Percentiles rank a stretch among this genome's conserved stretches.
These are phyloP conservation scores for Saxidomus purpurata DNA, from an alignment of 1,140 invertebrate genomes.

Conservation along the genomic window DNA sequence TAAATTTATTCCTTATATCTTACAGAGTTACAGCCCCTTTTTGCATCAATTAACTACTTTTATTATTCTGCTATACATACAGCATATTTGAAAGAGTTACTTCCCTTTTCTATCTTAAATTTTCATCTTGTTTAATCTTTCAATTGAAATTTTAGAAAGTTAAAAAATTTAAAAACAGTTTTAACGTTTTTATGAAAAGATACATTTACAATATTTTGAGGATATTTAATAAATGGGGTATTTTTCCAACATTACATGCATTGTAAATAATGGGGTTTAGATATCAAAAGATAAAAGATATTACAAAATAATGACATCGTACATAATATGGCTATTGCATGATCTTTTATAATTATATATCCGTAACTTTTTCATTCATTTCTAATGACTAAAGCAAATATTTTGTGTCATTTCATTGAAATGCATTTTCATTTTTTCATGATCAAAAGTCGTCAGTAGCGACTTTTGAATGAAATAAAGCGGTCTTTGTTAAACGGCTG, in stretches of 20 bases:
- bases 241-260: not conserved
- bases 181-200: too few species aligned
- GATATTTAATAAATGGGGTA: not conserved
- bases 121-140: too few species aligned
- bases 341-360: constrained; percentile 35
- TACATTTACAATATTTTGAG: too few species aligned
- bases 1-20: too few species aligned
- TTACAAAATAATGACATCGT: constrained; percentile 31
- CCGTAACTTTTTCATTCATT: not conserved
- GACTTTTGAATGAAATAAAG: not conserved
- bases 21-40: too few species aligned
- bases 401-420: constrained; percentile 55
- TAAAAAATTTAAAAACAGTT: too few species aligned
- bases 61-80: too few species aligned
- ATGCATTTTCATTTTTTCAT: constrained; percentile 24
- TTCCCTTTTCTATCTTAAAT: too few species aligned
- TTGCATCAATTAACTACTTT: too few species aligned
- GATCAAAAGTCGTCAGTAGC: constrained; percentile 12
- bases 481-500: constrained; percentile 1
- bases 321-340: constrained; percentile 59
- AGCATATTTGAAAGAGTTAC: too few species aligned
- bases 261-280: not conserved
- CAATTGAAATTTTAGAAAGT: too few species aligned
- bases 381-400: constrained; percentile 44
- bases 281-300: constrained; percentile 51